These are phyloP conservation scores for Parascotia fuliginaria DNA, from an alignment of 2,888 invertebrate genomes.

Conservation along the genomic window DNA sequence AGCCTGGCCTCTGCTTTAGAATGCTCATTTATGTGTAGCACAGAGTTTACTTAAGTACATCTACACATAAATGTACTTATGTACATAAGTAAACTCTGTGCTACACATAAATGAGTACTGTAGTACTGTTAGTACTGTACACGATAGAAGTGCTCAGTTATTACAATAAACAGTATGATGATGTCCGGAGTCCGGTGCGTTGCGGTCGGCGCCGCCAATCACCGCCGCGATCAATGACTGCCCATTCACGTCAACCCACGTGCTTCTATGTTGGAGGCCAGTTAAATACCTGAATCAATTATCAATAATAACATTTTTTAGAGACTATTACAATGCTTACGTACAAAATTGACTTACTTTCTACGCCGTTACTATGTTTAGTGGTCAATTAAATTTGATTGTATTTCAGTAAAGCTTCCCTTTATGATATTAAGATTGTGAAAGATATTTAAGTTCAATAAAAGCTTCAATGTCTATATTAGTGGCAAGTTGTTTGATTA, in stretches of 20 bases:
- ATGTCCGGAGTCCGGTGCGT: constrained; percentile 26
- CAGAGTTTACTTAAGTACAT: no score
- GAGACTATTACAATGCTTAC: constrained; percentile 32
- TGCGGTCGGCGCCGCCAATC: constrained; percentile 46
- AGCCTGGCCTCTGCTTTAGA: no score
- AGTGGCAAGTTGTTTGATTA: no score
- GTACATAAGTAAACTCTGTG: neutral
- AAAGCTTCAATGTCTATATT: neutral
- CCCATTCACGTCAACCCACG: constrained; percentile 53
- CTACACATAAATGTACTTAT: neutral
- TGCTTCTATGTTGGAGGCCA: constrained; percentile 48
- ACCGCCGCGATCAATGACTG: constrained; percentile 48
- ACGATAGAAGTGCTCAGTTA: constrained; percentile 18
- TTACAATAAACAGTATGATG: constrained; percentile 12
- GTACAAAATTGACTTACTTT: constrained; percentile 30
- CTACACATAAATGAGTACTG: no score
- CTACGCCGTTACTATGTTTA: constrained; percentile 17
- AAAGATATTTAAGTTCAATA: neutral
- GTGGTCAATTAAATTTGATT: constrained; percentile 25
- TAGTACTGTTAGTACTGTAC: neutral
- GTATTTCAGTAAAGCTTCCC: constrained; percentile 8
- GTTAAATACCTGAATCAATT: constrained; percentile 47
- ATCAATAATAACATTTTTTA: constrained; percentile 43
- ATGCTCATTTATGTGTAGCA: no score
- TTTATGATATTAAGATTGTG: neutral